Conservation (phyloP, 1,140 invertebrate species). For the Panulirus ornatus region DNA sequence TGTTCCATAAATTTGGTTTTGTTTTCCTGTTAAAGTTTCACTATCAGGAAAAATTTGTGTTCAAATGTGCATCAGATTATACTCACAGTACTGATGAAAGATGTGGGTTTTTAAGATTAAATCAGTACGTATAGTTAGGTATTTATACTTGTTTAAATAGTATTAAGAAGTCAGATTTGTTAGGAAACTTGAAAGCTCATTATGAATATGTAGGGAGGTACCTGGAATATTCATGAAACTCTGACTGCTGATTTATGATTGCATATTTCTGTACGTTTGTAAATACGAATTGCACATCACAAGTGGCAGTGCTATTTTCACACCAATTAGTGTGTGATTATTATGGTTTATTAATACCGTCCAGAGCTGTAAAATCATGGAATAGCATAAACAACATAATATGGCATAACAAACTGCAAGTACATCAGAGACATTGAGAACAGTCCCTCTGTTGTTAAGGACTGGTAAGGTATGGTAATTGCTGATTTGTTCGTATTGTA, state of each 20-base stretch:
- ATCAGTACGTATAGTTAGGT: too few species aligned
- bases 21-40: too few species aligned
- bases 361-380: constrained; percentile 1
- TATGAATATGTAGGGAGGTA: background rate
- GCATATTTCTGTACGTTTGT: background rate
- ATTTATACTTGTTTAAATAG: background rate
- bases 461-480: background rate
- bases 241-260: background rate
- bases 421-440: constrained; percentile 10
- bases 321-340: constrained; percentile 27
- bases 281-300: background rate
- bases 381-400: background rate
- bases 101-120: too few species aligned
- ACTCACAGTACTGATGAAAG: too few species aligned
- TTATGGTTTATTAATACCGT: constrained; percentile 22
- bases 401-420: background rate
- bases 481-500: background rate
- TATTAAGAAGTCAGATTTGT: background rate
- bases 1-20: too few species aligned
- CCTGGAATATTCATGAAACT: background rate
- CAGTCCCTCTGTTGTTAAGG: constrained; percentile 13
- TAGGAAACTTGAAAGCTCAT: background rate
- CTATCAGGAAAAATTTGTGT: background rate
- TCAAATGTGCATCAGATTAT: background rate
- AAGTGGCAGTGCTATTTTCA: background rate